Base-by-base conservation (phyloP, 2,113 vertebrate species). In the Tapirus terrestris region DNA sequence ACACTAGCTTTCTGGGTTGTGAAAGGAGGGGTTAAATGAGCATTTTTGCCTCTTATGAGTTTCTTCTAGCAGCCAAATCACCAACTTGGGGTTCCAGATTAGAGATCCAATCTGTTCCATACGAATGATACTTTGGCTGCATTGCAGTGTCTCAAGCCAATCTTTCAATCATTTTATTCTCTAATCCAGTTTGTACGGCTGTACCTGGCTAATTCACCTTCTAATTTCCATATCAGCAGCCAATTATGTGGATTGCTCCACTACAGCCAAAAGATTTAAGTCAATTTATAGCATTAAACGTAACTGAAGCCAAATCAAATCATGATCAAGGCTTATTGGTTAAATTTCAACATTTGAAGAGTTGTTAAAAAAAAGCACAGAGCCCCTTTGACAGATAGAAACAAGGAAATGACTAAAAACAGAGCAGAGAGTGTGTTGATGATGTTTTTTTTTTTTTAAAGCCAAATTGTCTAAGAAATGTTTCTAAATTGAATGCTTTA, bases 131-230 rank as follows among this genome's bases (percentile, higher is more conserved):
- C 31, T 84, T 82, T 96, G 90, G 94, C 90, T 67, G 36, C n/a
- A 3, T 8, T 85, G 27, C 31, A n/a, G 5, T 65, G n/a, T 95
- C 90, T 87, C 67, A 91, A 85, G 96, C 87, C 97, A 96, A 95
- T 45, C n/a, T 84, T 97, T 76, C 95, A 97, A 92, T 97, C 96
- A 91, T 60, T 89, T 80, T 77, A 48, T 87, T 89, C 58, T 95
- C 92, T 92, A 91, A 92, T 92, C 83, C 87, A 90, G 83, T 96
- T 90, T 90, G 51, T 82, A 48, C 13, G 45, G 36, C 80, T 77
- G 8, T 96, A 98, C 95, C 90, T 98, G 97, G 95, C 63, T 89
- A 96, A 91, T 89, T 92, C 85, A 82, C 90, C 68, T 97, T 97
- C 90, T 94, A 73, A 96, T 94, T 97, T 96, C 90, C 95, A 91